Evolutionary conservation across 2,888 invertebrate species (phyloP), one percentile per base, ranked within the genome.

Genomic region (Aricia artaxerxes): DNA sequence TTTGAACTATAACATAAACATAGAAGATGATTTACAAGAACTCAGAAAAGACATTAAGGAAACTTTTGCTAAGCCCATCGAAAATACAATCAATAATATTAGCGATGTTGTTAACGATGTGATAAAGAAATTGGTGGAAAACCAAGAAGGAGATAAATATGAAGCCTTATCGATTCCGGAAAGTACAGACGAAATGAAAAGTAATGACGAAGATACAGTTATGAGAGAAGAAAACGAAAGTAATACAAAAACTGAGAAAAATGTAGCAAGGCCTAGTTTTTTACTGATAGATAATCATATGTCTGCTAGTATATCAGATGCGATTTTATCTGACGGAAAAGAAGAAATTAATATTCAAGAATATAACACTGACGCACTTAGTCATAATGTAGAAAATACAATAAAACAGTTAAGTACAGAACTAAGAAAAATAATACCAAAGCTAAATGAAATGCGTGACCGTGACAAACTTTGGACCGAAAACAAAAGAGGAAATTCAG

Each of bases 271-370:
- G 87, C 94, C 94, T 88, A 92, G 92, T 73, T 94, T 94, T 90
- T 88, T 94, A 84, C 86, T 90, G 79, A 85, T 94, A 86, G 92
- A 92, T 82, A 91, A 88, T 86, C 90, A 88, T 82, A 85, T 85
- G 16, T 91, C 91, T 81, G 87, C 86, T 82, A 95, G 95, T 86
- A 94, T 96, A 85, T 88, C 91, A 44, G 96, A 96, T 84, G 96
- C 96, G 1, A 94, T 95, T 85, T 87, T 96, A 78, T 96, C 96
- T 5, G 95, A 94, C 82, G 95, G 95, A 38, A 95, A 95, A 83
- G 96, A 96, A 82, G 94, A 94, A 86, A 92, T 95, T 79, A 91
- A 89, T 84, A 85, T 93, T 81, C 86, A 87, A 78, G 92, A 92
- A 80, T 93, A 92, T 79, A 91, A 94, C 75, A 88, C 92, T 1